A percentile compares a stretch with the other conserved stretches of the same genome.
These are phyloP conservation scores for Synaphobranchus kaupii DNA, from an alignment of 2,797 vertebrate genomes.

Conservation along the genomic window DNA sequence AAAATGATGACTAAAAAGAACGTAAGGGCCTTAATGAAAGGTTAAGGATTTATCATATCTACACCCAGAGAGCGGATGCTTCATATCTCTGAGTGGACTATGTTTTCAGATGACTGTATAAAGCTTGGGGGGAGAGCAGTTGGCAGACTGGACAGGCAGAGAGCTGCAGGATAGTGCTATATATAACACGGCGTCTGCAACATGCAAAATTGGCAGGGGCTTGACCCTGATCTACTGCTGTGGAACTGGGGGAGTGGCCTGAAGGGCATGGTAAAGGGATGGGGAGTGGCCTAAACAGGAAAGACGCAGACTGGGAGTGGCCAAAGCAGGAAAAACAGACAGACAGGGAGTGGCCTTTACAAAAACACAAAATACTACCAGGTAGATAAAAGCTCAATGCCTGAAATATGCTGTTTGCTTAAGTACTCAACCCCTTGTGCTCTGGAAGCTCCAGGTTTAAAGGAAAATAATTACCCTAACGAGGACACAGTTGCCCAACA, in stretches of 20 bases:
- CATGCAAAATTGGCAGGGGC: not conserved
- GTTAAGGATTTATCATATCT: not conserved
- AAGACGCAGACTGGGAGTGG: not conserved
- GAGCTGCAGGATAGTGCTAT: conserved; percentile 47
- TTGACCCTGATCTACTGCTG: conserved; percentile 11
- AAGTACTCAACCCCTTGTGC: too few relatives aligned
- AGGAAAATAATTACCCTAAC: too few relatives aligned
- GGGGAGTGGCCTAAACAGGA: not conserved
- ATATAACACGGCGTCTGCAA: conserved; percentile 48
- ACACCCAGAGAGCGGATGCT: not conserved
- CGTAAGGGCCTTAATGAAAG: not conserved
- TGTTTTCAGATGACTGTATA: not conserved
- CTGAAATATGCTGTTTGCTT: too few relatives aligned
- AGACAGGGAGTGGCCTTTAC: not conserved
- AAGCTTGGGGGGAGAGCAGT: conserved; percentile 47
- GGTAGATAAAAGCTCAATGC: too few relatives aligned
- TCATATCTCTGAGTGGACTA: not conserved
- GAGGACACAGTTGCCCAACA: too few relatives aligned
- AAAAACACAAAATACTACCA: too few relatives aligned
- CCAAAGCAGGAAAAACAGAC: not conserved
- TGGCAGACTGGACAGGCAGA: conserved; percentile 37
- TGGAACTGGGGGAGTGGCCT: not conserved
- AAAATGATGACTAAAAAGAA: not conserved
- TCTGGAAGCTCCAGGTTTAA: too few relatives aligned
- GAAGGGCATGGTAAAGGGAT: not conserved